Evolutionary conservation across 2,113 vertebrate genomes (phyloP).

Genomic region (Galeopterus variegatus): DNA sequence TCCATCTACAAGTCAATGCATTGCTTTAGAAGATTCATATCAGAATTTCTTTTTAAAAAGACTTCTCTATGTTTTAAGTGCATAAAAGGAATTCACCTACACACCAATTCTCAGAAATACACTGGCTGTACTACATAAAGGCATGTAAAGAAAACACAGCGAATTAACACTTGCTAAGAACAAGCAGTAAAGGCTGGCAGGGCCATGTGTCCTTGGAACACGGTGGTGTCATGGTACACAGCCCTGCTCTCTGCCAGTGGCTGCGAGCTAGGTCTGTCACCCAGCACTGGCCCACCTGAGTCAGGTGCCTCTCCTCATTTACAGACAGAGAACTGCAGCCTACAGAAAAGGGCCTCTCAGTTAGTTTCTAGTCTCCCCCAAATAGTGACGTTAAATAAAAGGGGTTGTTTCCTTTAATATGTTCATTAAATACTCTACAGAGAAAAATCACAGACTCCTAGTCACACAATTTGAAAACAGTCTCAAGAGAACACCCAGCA

Average conservation of each 20-base stretch:
- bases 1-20: fast-evolving
- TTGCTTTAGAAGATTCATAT: background rate
- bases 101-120: background rate
- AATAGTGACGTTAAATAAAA: background rate
- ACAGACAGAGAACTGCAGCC: background rate
- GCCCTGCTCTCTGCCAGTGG: background rate
- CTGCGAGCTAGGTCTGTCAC: background rate
- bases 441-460: background rate
- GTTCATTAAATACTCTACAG: background rate
- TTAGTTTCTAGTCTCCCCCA: background rate
- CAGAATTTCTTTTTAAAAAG: background rate
- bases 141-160: background rate
- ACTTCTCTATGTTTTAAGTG: background rate
- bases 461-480: background rate
- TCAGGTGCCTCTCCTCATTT: background rate
- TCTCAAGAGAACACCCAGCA: background rate
- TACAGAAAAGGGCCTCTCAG: fast-evolving
- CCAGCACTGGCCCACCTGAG: background rate
- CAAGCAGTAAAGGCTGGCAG: too few species aligned
- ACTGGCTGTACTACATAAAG: background rate
- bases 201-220: background rate
- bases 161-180: too few species aligned
- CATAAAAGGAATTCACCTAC: background rate
- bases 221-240: too few species aligned
- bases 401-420: background rate